phyloP scores from a whole-genome alignment of 2,797 vertebrate species.

The Pangasius larnaudii region DNA sequence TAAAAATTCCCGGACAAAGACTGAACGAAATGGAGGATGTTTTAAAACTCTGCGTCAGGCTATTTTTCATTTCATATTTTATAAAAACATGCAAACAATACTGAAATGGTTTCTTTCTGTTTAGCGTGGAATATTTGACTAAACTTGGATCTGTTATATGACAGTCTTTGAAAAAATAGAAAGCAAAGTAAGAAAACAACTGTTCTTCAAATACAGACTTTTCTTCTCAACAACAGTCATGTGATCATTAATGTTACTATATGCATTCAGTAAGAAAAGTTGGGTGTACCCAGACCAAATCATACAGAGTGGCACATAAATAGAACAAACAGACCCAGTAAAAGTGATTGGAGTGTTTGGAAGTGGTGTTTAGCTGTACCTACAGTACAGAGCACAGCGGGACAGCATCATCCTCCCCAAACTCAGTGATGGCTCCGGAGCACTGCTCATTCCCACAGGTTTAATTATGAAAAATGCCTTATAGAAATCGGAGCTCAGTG shows the following conservation, averaged over 20 bases:
- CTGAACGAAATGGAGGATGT: background rate
- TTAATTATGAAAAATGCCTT: slow-evolving; percentile 62
- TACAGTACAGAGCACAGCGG: slow-evolving; percentile 47
- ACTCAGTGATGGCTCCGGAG: slow-evolving; percentile 46
- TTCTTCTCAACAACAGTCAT: background rate
- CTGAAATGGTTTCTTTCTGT: background rate
- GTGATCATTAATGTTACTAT: background rate
- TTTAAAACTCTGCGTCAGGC: background rate
- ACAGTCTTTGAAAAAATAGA: background rate
- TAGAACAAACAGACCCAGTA: background rate
- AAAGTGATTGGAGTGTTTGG: slow-evolving; percentile 20
- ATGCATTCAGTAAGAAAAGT: background rate
- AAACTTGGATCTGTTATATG: background rate
- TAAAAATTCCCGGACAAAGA: background rate
- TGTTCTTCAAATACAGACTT: background rate
- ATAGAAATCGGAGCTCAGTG: slow-evolving; percentile 54
- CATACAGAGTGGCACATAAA: background rate
- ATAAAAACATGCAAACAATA: background rate
- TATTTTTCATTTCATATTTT: background rate
- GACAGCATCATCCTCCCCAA: slow-evolving; percentile 51
- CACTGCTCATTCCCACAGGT: slow-evolving; percentile 57
- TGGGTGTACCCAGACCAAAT: background rate
- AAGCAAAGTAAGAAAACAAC: background rate
- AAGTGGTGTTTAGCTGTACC: slow-evolving; percentile 33
- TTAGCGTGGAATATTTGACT: background rate